A percentile compares a stretch with the other conserved stretches of the same genome.
Conservation (phyloP, 30 jellyfish, hydroid and myxozoan species). For the Aurelia sp. region DNA sequence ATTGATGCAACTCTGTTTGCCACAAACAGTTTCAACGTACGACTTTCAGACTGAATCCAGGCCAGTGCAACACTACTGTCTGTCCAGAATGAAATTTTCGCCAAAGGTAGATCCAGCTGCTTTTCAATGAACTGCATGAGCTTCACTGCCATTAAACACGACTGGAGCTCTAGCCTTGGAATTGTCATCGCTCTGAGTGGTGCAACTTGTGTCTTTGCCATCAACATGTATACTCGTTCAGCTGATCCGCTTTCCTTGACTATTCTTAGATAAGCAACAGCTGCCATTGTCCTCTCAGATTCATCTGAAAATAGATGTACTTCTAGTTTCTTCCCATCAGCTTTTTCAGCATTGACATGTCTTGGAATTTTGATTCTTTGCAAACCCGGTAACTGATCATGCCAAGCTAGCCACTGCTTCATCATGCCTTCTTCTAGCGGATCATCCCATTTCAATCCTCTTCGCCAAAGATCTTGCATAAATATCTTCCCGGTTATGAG, state of each 20-base stretch:
- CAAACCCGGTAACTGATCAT: constrained; percentile 29
- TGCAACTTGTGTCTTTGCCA: constrained; percentile 36
- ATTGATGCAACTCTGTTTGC: constrained; percentile 50
- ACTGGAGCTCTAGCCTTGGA: constrained; percentile 59
- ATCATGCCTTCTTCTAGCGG: constrained; percentile 34
- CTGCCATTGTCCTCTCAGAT: constrained; percentile 59
- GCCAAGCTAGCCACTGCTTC: constrained; percentile 40
- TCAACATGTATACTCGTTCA: constrained; percentile 6
- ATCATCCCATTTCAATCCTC: constrained; percentile 61
- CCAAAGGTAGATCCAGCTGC: constrained; percentile 5
- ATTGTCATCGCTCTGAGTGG: constrained; percentile 9
- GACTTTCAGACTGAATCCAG: background rate
- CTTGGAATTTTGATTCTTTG: constrained; percentile 33
- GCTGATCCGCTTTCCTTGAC: constrained; percentile 32
- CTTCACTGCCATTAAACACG: constrained; percentile 44
- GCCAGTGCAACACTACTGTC: constrained; percentile 37
- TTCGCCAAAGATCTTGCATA: constrained; percentile 42
- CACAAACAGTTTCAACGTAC: constrained; percentile 48
- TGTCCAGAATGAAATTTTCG: constrained; percentile 48
- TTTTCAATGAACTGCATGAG: constrained; percentile 33
- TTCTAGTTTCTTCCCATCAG: constrained; percentile 32
- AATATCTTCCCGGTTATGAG: constrained; percentile 19
- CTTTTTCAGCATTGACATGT: constrained; percentile 17
- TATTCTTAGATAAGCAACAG: constrained; percentile 41
- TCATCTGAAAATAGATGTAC: constrained; percentile 57